Base-by-base conservation (phyloP, 1,140 invertebrate species). In the Popillia japonica region DNA sequence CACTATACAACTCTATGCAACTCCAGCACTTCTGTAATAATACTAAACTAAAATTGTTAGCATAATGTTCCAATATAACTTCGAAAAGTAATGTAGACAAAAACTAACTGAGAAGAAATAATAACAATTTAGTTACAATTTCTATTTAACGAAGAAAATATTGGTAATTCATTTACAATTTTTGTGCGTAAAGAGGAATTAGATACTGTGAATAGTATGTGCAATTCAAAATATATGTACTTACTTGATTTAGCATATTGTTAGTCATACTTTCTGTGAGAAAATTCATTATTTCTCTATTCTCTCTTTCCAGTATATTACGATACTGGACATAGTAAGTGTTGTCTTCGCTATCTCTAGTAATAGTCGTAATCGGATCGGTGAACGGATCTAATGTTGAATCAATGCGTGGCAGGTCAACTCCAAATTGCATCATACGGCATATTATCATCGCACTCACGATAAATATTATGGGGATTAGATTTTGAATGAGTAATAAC, bases 401-500 rank as follows among this genome's bases (percentile, higher is more conserved):
- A 27, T 85, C 82, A 75, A 88, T 79, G 0, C 86, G 82, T 0
- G 88, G 88, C 59, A 89, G 75, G 48, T 88, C 83, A 0, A 84
- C 83, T 74, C 88, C 85, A 68, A 86, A 86, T 55, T 87, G 86
- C 85, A 86, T 87, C 6, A 42, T 48, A 44, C 48, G 23, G 20
- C 34, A n/a, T 14, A 79, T 44, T 3, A 72, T n/a, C 10, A 92
- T 88, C 1, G 91, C 89, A 72, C 92, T 84, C 0, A 89, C 84
- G 22, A 93, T 88, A 81, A 92, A 91, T 75, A 91, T 86, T 2
- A 92, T 86, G 0, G 92, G 91, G 23, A 91, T 88, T 3, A 89
- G 78, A 44, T 91, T 88, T 81, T 92, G 91, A 82, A 92, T 88
- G 0, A 90, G 72, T 0, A 89, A 85, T 0, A 90, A 81, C 3